phyloP scores from a whole-genome alignment of 2,888 invertebrate species.

The Phanerotoma sp. region DNA sequence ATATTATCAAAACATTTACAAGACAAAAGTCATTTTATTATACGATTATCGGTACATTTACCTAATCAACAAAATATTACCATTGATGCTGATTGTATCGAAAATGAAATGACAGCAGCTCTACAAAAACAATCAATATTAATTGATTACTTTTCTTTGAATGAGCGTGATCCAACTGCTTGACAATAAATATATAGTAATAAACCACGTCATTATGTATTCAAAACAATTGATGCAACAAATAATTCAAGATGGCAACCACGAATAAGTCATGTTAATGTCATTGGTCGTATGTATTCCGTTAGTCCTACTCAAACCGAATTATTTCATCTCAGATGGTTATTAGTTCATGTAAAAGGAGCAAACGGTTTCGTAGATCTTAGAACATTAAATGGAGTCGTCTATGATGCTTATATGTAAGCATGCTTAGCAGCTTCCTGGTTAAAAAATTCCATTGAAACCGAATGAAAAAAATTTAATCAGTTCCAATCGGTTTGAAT shows the following conservation, averaged over 20 bases:
- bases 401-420: too few relatives aligned
- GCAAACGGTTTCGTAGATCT: neutral
- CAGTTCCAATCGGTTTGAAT: too few relatives aligned
- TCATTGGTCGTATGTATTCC: neutral
- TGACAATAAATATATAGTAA: too few relatives aligned
- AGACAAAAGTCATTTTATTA: conserved; percentile 32
- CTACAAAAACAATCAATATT: too few relatives aligned
- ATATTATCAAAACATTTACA: conserved; percentile 32
- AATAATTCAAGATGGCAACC: neutral
- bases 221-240: neutral
- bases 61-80: conserved; percentile 26
- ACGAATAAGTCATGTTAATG: neutral
- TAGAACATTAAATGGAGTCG: neutral
- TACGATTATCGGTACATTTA: conserved; percentile 30
- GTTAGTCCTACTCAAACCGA: conserved; percentile 1
- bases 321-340: neutral
- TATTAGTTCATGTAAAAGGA: neutral
- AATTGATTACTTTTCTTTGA: too few relatives aligned
- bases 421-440: too few relatives aligned
- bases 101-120: neutral
- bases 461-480: too few relatives aligned
- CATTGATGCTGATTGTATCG: conserved; percentile 13
- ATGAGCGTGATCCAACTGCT: too few relatives aligned
- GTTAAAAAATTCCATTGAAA: too few relatives aligned
- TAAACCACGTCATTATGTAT: conserved; percentile 4